phyloP scores from a whole-genome alignment of 2,888 invertebrate genomes.

The Oxystoma pomonae region DNA sequence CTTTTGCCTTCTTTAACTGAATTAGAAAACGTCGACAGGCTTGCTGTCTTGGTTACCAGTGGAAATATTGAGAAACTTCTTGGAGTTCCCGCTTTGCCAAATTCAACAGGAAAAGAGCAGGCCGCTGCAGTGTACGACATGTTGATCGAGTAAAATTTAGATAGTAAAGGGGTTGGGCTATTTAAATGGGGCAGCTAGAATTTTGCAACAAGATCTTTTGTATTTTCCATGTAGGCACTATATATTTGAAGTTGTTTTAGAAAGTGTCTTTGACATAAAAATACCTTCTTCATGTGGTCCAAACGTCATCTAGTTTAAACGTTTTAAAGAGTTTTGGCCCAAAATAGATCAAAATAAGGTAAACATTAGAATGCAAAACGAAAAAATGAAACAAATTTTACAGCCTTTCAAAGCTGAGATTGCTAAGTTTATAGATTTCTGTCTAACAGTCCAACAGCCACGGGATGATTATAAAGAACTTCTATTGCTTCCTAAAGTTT shows the following conservation, averaged over 20 bases:
- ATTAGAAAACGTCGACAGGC: background rate
- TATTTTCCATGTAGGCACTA: background rate
- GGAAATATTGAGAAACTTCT: too few species aligned
- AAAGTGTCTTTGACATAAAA: background rate
- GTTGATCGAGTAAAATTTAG: background rate
- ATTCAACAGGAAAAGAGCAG: too few species aligned
- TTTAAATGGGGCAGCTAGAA: background rate
- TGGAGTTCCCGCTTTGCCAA: too few species aligned
- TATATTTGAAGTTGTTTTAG: background rate
- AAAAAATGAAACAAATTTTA: background rate
- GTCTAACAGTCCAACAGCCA: too few species aligned
- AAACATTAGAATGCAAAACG: background rate
- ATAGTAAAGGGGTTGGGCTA: background rate
- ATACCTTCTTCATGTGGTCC: background rate
- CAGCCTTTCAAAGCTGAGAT: background rate
- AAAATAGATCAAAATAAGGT: background rate
- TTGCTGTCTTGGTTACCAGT: too few species aligned
- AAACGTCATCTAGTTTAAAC: background rate
- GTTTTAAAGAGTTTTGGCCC: background rate
- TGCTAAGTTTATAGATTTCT: too few species aligned
- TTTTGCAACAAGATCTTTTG: background rate
- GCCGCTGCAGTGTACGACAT: background rate
- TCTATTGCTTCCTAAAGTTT: background rate
- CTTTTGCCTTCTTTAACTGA: background rate
- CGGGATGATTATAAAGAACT: too few species aligned